Evolutionary conservation across 2,797 vertebrate genomes (phyloP).

Genomic region (Chelonia mydas): DNA sequence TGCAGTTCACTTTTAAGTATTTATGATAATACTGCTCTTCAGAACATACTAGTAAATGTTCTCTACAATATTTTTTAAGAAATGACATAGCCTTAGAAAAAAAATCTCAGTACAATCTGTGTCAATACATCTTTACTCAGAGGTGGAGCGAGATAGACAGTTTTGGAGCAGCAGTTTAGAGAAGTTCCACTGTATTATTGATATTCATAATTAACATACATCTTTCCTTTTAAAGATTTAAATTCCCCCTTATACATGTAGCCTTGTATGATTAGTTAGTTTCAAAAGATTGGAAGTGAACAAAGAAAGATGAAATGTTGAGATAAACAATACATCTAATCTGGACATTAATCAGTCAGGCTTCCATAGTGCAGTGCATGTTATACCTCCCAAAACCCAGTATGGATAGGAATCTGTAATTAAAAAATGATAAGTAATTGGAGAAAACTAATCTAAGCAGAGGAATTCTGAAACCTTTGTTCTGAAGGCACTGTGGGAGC

Average conservation of each 20-base stretch:
- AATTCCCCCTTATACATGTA: neutral
- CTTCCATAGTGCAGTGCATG: neutral
- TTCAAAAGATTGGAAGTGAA: neutral
- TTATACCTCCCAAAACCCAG: neutral
- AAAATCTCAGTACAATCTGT: neutral
- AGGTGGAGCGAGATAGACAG: neutral
- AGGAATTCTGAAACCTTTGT: neutral
- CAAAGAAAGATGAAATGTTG: neutral
- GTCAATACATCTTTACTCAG: neutral
- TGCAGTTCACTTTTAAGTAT: neutral
- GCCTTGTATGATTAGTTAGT: neutral
- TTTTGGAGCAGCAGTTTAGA: neutral
- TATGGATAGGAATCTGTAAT: neutral
- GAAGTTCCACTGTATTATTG: neutral
- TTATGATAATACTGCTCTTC: neutral
- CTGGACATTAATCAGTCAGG: neutral
- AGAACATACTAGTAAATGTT: neutral
- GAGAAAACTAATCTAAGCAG: neutral
- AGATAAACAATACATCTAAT: neutral
- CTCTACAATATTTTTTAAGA: neutral
- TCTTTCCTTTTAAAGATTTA: neutral
- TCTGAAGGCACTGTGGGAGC: neutral
- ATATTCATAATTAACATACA: neutral
- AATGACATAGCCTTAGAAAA: rapidly evolving
- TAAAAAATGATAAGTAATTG: neutral